phyloP scores from a whole-genome alignment of 92 coral and sea anemone species.

The Galaxea fascicularis region DNA sequence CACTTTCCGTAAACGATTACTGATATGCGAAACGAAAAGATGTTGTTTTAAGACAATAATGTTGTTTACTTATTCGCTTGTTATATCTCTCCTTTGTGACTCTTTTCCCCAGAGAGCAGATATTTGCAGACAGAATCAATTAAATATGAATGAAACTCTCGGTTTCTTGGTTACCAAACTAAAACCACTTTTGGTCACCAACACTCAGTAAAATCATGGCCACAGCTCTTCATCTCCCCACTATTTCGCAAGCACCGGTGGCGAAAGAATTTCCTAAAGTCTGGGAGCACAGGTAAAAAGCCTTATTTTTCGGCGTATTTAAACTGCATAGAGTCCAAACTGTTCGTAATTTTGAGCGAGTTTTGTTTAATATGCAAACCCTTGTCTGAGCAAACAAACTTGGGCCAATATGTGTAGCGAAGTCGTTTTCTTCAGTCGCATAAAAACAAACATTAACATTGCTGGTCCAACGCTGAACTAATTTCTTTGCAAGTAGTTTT shows the following conservation, averaged over 20 bases:
- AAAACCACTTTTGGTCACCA: too few species aligned
- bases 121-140: slow-evolving; percentile 43
- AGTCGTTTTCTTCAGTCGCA: background rate
- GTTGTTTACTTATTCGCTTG: slow-evolving; percentile 8
- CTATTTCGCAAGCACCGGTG: slow-evolving; percentile 28
- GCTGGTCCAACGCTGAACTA: too few species aligned
- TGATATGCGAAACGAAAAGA: too few species aligned
- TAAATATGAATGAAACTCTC: slow-evolving; percentile 35
- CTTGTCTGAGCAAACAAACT: background rate
- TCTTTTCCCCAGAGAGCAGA: slow-evolving; percentile 46
- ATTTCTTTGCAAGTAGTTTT: background rate
- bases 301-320: background rate
- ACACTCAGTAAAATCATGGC: slow-evolving; percentile 40
- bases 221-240: slow-evolving; percentile 26
- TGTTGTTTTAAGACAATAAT: slow-evolving; percentile 13
- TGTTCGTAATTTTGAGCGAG: background rate
- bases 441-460: background rate
- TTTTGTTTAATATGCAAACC: background rate
- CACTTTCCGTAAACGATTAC: too few species aligned
- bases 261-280: slow-evolving; percentile 57
- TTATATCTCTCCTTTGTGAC: background rate
- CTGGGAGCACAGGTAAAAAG: slow-evolving; percentile 66
- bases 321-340: too few species aligned
- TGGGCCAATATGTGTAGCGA: background rate
- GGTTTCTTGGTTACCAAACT: slow-evolving; percentile 45